A percentile compares a stretch with the other conserved stretches of the same genome.
Conservation (phyloP, 2,888 invertebrate genomes). For the Nemapogon koenigi region DNA sequence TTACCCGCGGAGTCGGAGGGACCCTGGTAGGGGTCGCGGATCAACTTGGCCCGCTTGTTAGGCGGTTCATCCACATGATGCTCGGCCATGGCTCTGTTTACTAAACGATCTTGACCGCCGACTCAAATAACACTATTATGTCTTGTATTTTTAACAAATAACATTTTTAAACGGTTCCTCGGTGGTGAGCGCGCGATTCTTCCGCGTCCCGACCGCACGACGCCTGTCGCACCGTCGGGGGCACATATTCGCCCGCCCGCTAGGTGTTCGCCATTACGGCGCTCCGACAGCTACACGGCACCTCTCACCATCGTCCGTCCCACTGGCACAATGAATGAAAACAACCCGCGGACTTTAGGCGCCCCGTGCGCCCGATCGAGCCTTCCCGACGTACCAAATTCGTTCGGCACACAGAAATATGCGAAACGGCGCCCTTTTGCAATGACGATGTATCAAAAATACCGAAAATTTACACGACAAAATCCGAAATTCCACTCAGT, state of each 20-base stretch:
- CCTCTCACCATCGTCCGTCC: constrained; percentile 78
- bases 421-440: constrained; percentile 64
- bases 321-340: constrained; percentile 76
- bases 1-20: constrained; percentile 82
- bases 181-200: constrained; percentile 63
- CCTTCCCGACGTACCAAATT: constrained; percentile 51
- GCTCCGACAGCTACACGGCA: constrained; percentile 73
- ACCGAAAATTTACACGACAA: constrained; percentile 74
- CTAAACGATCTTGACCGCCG: constrained; percentile 67
- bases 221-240: constrained; percentile 76
- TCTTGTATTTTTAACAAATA: constrained; percentile 60
- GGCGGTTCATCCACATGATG: constrained; percentile 95
- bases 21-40: constrained; percentile 82
- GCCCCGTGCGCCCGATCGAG: constrained; percentile 54
- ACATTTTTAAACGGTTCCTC: constrained; percentile 63
- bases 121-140: constrained; percentile 63
- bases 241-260: constrained; percentile 78
- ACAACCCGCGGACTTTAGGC: constrained; percentile 66
- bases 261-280: constrained; percentile 85
- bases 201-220: constrained; percentile 73
- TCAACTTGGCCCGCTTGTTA: constrained; percentile 93
- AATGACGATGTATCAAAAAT: constrained; percentile 64
- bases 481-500: constrained; percentile 78
- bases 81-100: constrained; percentile 89
- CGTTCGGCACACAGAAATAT: constrained; percentile 67